Conservation (phyloP, 2,113 vertebrate species). For the Cathartes aura region DNA sequence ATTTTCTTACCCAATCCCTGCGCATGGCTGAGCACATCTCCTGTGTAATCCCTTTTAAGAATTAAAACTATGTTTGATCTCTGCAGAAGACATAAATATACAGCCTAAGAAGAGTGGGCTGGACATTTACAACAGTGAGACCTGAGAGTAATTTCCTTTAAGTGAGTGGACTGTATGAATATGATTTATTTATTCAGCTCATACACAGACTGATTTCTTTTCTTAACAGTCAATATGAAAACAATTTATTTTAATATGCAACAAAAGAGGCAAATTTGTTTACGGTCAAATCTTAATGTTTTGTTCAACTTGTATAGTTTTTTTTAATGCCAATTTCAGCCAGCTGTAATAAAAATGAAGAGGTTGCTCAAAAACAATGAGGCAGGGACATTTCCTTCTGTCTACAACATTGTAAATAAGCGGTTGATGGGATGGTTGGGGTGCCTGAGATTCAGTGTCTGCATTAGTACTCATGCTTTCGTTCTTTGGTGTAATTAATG, state of each 20-base stretch:
- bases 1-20: neutral
- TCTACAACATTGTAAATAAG: neutral
- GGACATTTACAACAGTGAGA: neutral
- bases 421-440: neutral
- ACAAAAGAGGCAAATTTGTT: neutral
- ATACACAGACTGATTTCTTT: neutral
- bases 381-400: neutral
- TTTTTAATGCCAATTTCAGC: neutral
- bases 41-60: neutral
- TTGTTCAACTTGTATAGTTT: neutral
- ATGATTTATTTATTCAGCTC: neutral
- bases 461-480: neutral
- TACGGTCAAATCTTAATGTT: neutral
- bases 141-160: neutral
- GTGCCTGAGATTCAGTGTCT: neutral
- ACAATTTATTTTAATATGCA: neutral
- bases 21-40: neutral
- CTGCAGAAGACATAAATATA: neutral
- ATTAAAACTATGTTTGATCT: neutral
- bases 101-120: neutral
- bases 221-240: neutral
- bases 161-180: neutral
- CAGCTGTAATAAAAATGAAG: neutral
- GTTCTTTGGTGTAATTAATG: neutral
- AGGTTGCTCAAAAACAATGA: neutral